Percentiles rank a stretch among this genome's conserved stretches.
Conservation (phyloP, 2,888 invertebrate genomes). For the Trichogramma evanescens region DNA sequence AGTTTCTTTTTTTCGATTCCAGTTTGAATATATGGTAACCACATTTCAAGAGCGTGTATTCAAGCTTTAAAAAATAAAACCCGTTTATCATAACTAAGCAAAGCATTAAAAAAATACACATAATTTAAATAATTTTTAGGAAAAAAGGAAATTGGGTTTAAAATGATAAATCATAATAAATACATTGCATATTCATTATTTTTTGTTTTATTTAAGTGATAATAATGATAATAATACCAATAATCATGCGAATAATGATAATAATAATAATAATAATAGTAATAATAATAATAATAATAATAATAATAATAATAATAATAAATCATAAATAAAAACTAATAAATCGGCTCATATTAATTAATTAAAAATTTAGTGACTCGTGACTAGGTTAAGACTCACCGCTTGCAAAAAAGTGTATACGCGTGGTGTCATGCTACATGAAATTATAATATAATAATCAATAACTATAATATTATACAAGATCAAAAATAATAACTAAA, state of each 20-base stretch:
- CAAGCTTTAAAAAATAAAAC: no score
- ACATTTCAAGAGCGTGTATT: no score
- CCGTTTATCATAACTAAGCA: no score
- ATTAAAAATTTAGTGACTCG: conserved; percentile 47
- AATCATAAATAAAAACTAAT: conserved; percentile 47
- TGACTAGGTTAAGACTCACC: conserved; percentile 49
- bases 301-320: conserved; percentile 25
- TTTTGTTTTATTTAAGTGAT: conserved; percentile 36
- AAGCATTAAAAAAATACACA: no score
- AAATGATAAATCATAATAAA: conserved; percentile 22
- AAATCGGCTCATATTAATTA: conserved; percentile 37
- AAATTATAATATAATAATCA: conserved; percentile 19
- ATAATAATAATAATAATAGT: conserved; percentile 26
- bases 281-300: conserved; percentile 28
- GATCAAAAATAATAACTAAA: conserved; percentile 25
- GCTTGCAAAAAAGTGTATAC: conserved; percentile 40
- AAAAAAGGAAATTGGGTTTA: conserved; percentile 6
- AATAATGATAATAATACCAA: conserved; percentile 24
- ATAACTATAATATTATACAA: conserved; percentile 24
- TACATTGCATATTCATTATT: conserved; percentile 18
- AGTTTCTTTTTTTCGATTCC: no score
- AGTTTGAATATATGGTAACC: no score
- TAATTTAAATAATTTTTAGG: no score
- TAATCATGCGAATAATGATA: conserved; percentile 22
- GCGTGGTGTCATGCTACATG: conserved; percentile 20